Evolutionary conservation across 2,888 invertebrate species (phyloP).

Genomic region (Perithous albicinctus): DNA sequence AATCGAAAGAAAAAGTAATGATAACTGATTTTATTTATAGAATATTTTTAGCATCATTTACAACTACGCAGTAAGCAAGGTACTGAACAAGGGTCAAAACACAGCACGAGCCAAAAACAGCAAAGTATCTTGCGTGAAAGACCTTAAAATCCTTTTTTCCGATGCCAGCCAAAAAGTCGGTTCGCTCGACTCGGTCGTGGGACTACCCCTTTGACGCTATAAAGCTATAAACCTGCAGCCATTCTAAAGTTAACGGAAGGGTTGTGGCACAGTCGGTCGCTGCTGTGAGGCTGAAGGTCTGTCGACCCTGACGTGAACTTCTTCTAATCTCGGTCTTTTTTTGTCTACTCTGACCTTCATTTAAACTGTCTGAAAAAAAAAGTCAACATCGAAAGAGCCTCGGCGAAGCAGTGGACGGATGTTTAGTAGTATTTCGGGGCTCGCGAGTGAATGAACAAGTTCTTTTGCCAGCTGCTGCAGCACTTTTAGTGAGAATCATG

Average conservation of each 20-base stretch:
- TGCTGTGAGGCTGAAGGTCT: conserved; percentile 14
- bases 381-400: conserved; percentile 31
- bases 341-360: conserved; percentile 56
- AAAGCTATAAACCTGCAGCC: conserved; percentile 78
- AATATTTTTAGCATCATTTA: neutral
- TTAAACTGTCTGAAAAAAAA: conserved; percentile 34
- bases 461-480: conserved; percentile 9
- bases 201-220: conserved; percentile 72
- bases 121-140: conserved; percentile 42
- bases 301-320: conserved; percentile 61
- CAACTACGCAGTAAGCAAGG: neutral
- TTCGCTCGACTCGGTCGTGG: conserved; percentile 40
- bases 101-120: neutral
- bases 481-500: neutral
- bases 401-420: neutral
- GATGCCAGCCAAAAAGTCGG: conserved; percentile 32
- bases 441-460: conserved; percentile 20
- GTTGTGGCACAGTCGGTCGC: conserved; percentile 67
- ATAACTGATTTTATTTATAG: neutral
- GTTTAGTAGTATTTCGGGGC: conserved; percentile 3
- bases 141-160: conserved; percentile 31
- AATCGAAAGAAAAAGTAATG: neutral
- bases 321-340: conserved; percentile 61
- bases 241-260: conserved; percentile 70
- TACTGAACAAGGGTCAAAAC: neutral